Percentiles rank a stretch among this genome's conserved stretches.
These are phyloP conservation scores for Lepisosteus oculatus DNA, from an alignment of 2,113 vertebrate genomes.

Conservation along the genomic window DNA sequence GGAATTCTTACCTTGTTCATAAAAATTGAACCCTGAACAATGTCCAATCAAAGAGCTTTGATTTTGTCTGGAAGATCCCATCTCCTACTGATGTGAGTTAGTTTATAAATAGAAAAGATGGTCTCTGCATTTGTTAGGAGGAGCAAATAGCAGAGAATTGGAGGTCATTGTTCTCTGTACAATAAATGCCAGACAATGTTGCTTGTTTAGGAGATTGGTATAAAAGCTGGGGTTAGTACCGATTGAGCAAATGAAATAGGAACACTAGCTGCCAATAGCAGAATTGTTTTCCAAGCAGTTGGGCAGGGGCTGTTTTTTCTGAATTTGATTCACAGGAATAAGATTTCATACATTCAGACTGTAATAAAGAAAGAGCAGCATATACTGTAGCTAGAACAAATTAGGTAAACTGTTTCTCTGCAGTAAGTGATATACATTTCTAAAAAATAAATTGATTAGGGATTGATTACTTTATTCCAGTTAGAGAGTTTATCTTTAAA, in stretches of 20 bases:
- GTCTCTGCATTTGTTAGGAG: background rate
- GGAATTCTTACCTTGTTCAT: too few species aligned
- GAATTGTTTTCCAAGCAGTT: conserved; percentile 4
- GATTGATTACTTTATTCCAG: too few species aligned
- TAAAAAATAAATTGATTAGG: too few species aligned
- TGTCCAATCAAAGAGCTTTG: background rate
- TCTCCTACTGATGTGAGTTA: background rate
- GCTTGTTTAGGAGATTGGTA: too few species aligned
- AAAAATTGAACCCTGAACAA: too few species aligned
- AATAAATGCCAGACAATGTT: too few species aligned
- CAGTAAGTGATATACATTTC: too few species aligned
- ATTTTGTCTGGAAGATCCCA: background rate
- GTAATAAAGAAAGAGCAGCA: background rate
- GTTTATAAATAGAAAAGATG: conserved; percentile 3
- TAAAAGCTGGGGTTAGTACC: too few species aligned
- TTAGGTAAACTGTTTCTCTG: background rate
- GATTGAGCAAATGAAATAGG: conserved; percentile 4
- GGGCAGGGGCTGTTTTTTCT: background rate
- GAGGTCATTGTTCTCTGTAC: too few species aligned
- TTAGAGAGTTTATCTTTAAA: background rate
- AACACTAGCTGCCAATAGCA: conserved; percentile 1
- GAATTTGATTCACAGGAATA: background rate
- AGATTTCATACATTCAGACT: background rate
- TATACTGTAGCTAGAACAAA: too few species aligned
- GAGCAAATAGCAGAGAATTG: background rate